Base-by-base conservation (phyloP, 2,797 vertebrate genomes). In the Falco rusticolus region DNA sequence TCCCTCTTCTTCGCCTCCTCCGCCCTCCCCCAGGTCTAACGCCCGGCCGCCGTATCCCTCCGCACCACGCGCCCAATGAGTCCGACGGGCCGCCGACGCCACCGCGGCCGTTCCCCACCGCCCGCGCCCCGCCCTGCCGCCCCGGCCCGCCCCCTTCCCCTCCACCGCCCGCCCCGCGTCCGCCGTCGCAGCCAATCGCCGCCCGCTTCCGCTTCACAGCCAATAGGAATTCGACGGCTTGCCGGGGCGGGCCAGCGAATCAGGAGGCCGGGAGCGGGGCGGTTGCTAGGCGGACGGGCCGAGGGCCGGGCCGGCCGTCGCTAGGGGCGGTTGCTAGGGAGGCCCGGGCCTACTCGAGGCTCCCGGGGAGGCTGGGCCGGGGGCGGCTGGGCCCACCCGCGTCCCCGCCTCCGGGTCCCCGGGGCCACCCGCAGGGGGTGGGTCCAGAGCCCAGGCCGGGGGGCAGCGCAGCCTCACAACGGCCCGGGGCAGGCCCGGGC, bases 221-320 rank as follows among this genome's bases (percentile, higher is more conserved):
- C 92, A 91, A 88, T 94, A 72, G 47, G 18, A 94, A 94, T 74
- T 93, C 75, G 69, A 16, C 21, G 9, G 13, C 18, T 9, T 2
- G 31, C 7, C 4, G 11, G 57, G 63, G 33, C 12, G 45, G n/a
- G 33, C 7, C 61, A 84, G 63, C 95, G 82, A 96, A 96, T 96
- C 92, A 89, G 50, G 24, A 68, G 90, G 82, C 66, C 47, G 59
- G 43, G 39, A 90, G n/a, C 26, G 19, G 64, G 41, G 48, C 24
- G 69, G 96, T 92, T 95, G 95, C 96, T 93, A 84, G 90, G 95
- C 85, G 63, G 92, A 21, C n/a, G 28, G 64, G 54, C 10, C 50
- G 82, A 66, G 41, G 9, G 48, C 20, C 24, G 22, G 37, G 37
- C 37, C 2, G 72, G 45, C 45, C 1, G 87, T 51, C 87, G 77